These are phyloP conservation scores for Brachycybe producta DNA, from an alignment of 2,888 invertebrate genomes.

Conservation along the genomic window DNA sequence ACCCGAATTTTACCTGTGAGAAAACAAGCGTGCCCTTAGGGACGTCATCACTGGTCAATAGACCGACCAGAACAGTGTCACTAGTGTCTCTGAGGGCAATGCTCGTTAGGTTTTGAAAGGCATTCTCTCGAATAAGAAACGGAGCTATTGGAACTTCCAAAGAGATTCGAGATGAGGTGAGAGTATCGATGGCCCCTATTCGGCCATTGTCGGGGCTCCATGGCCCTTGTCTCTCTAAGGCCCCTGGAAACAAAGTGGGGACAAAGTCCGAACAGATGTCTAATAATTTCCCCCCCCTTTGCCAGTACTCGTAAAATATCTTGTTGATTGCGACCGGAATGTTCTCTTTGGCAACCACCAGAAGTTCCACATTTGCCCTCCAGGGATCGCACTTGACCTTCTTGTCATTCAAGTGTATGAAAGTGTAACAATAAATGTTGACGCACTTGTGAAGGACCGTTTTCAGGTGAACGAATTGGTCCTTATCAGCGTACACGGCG, in stretches of 20 bases:
- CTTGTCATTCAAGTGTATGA: background rate
- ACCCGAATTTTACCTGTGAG: no score
- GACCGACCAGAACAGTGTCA: no score
- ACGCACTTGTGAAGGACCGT: background rate
- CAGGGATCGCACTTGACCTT: slow-evolving; percentile 1
- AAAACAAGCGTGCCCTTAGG: no score
- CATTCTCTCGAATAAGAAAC: no score
- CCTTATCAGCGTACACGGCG: background rate
- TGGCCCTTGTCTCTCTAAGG: no score
- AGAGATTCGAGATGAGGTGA: no score
- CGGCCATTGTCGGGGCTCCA: no score
- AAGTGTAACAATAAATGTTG: background rate
- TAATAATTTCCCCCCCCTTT: background rate
- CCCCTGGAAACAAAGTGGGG: background rate
- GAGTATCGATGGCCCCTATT: no score
- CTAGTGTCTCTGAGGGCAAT: no score
- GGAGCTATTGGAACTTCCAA: no score
- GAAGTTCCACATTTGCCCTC: slow-evolving; percentile 1
- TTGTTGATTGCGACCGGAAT: background rate
- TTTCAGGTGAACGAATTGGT: background rate
- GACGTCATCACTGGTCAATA: no score
- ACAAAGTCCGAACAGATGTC: background rate
- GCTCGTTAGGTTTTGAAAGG: no score
- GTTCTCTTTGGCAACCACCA: background rate
- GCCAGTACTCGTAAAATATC: background rate